Percentiles rank a stretch among this genome's conserved stretches.
Conservation (phyloP, 2,113 vertebrate genomes). For the Psammodynastes pulverulentus region DNA sequence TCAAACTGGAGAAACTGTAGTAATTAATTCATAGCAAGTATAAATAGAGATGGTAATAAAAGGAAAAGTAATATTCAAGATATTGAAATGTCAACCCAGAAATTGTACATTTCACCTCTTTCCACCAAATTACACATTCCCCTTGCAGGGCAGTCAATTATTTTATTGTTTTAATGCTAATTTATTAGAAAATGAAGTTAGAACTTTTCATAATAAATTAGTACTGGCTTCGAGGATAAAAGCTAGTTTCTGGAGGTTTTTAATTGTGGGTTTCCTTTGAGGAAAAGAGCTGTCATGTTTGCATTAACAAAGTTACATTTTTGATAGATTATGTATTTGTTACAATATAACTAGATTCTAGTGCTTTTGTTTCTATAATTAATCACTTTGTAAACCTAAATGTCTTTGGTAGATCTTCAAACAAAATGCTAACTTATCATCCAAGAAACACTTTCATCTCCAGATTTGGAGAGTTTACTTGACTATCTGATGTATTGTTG, state of each 20-base stretch:
- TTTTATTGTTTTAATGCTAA: slow-evolving; percentile 52
- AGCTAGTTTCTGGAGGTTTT: slow-evolving; percentile 37
- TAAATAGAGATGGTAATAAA: slow-evolving; percentile 50
- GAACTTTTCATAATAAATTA: slow-evolving; percentile 16
- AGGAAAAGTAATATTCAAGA: slow-evolving; percentile 51
- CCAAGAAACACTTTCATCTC: not conserved
- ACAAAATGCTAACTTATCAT: not conserved
- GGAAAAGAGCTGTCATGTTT: slow-evolving; percentile 39
- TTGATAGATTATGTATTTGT: slow-evolving; percentile 50
- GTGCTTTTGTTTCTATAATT: slow-evolving; percentile 5
- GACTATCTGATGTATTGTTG: not conserved
- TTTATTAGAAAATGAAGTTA: slow-evolving; percentile 8
- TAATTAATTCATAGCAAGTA: slow-evolving; percentile 51
- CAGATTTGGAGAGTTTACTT: not conserved
- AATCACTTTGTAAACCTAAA: slow-evolving; percentile 6
- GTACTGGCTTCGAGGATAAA: slow-evolving; percentile 37
- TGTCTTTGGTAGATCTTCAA: not conserved
- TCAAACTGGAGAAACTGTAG: slow-evolving; percentile 40
- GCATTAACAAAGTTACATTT: slow-evolving; percentile 62
- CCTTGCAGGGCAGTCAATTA: slow-evolving; percentile 19
- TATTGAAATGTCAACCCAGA: slow-evolving; percentile 55
- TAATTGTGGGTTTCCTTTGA: slow-evolving; percentile 35
- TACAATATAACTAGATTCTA: slow-evolving; percentile 51
- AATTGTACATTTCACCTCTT: slow-evolving; percentile 59
- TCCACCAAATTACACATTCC: slow-evolving; percentile 36